Conservation (phyloP, 1,140 invertebrate genomes). For the Neocloeon triangulifer region DNA sequence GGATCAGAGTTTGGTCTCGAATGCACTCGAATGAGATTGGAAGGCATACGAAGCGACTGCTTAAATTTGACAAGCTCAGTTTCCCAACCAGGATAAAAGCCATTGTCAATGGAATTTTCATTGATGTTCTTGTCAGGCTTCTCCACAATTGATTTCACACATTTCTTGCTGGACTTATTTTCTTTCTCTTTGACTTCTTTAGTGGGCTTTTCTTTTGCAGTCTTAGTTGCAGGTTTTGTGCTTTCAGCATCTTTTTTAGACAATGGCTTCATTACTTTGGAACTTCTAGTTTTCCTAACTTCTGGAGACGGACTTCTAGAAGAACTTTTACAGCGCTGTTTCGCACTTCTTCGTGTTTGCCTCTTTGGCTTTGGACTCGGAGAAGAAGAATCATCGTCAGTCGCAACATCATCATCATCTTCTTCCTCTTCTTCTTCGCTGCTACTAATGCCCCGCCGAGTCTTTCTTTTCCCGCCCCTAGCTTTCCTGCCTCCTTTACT, state of each 20-base stretch:
- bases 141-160: conserved; percentile 21
- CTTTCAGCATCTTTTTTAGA: too few relatives aligned
- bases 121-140: conserved; percentile 23
- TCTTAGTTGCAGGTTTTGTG: too few relatives aligned
- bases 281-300: too few relatives aligned
- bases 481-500: conserved; percentile 5
- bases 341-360: conserved; percentile 18
- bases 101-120: conserved; percentile 10
- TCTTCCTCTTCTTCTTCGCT: conserved; percentile 5
- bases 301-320: too few relatives aligned
- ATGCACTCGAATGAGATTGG: conserved; percentile 52
- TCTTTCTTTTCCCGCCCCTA: conserved; percentile 4
- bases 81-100: conserved; percentile 57
- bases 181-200: neutral
- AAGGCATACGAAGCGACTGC: conserved; percentile 51
- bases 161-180: too few relatives aligned
- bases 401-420: too few relatives aligned
- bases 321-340: too few relatives aligned
- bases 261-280: neutral
- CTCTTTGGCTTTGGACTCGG: conserved; percentile 6
- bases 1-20: too few relatives aligned
- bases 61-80: conserved; percentile 60
- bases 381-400: conserved; percentile 5
- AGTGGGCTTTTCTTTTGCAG: neutral
- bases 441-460: conserved; percentile 1